phyloP scores from a whole-genome alignment of 1,140 invertebrate species.

The Tetramorium parvispinum region DNA sequence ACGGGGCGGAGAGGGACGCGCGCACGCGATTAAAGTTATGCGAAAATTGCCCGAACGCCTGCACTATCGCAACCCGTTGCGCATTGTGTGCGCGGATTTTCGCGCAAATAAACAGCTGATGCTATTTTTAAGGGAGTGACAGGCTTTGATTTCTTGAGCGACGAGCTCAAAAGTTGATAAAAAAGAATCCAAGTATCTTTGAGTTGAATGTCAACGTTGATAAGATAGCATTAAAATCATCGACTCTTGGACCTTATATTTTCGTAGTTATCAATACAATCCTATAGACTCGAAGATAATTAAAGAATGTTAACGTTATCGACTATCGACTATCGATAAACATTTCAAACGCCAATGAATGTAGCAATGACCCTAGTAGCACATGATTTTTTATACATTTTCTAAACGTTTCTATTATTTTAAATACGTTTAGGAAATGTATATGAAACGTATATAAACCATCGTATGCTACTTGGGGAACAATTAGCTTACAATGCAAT shows the following conservation, averaged over 20 bases:
- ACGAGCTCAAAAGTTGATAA: background rate
- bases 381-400: too few species aligned
- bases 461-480: too few species aligned
- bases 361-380: too few species aligned
- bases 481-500: too few species aligned
- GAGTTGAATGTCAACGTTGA: background rate
- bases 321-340: background rate
- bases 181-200: background rate
- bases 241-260: background rate
- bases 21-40: background rate
- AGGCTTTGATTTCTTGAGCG: background rate
- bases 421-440: too few species aligned
- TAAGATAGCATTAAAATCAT: background rate
- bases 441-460: too few species aligned
- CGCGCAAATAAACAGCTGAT: slow-evolving; percentile 20
- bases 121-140: background rate
- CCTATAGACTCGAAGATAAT: background rate
- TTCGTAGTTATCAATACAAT: background rate
- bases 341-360: background rate
- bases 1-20: background rate
- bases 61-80: background rate
- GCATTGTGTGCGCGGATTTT: background rate
- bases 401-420: too few species aligned
- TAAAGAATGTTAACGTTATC: background rate
- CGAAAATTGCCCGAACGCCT: background rate